Evolutionary conservation across 1,140 invertebrate species (phyloP).

Genomic region (Vollenhovia emeryi): DNA sequence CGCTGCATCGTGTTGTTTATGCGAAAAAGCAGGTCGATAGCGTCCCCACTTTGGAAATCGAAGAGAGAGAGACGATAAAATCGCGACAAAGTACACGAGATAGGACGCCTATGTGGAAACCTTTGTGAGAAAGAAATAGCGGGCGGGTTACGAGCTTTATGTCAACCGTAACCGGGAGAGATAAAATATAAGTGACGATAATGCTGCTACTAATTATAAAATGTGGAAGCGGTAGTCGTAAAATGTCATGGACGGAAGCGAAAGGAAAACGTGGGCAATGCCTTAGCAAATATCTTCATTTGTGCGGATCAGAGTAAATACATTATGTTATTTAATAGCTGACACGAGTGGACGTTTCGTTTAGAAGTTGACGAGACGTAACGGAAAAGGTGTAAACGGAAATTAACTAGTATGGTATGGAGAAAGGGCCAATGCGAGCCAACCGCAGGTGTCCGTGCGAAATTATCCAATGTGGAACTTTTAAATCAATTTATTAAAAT

Average conservation of each 20-base stretch:
- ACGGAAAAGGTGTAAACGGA: not conserved
- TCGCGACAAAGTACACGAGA: not conserved
- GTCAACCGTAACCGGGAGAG: not conserved
- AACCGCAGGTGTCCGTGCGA: no score
- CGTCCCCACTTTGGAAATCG: not conserved
- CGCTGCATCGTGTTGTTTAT: not conserved
- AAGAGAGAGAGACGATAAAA: not conserved
- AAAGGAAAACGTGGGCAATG: not conserved
- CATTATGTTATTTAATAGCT: not conserved
- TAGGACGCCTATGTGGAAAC: not conserved
- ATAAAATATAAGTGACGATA: conserved; percentile 11
- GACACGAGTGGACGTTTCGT: not conserved
- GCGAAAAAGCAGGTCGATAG: not conserved
- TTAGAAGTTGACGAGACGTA: conserved; percentile 7
- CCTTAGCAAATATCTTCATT: not conserved
- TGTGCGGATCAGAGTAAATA: not conserved
- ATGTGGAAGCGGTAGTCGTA: conserved; percentile 4
- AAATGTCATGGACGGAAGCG: conserved; percentile 18
- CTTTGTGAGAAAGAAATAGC: not conserved
- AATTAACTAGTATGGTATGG: no score
- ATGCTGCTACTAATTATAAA: conserved; percentile 9
- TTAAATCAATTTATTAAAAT: no score
- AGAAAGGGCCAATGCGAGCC: no score
- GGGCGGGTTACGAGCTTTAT: conserved; percentile 11
- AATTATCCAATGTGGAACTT: no score